Evolutionary conservation across 2,888 invertebrate genomes (phyloP).

Genomic region (Brenthis hecate): DNA sequence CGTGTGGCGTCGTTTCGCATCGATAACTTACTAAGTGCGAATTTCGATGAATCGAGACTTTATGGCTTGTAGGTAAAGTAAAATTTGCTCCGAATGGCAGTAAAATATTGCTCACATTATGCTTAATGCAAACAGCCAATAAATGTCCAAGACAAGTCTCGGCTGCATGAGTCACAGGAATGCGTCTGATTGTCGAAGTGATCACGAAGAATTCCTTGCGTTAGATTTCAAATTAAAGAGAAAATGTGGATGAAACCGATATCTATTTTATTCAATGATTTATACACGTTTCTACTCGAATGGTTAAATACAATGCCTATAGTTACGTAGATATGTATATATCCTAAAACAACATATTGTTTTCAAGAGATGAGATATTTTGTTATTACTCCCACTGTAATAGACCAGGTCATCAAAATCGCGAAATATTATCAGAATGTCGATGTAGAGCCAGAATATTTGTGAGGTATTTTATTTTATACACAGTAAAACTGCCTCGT

Average conservation of each 20-base stretch:
- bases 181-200: constrained; percentile 73
- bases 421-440: too few species aligned
- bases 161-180: constrained; percentile 76
- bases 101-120: constrained; percentile 57
- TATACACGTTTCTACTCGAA: not conserved
- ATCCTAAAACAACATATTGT: not conserved
- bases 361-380: not conserved
- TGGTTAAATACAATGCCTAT: constrained; percentile 8
- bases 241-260: constrained; percentile 44
- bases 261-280: constrained; percentile 1
- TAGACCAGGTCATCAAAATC: too few species aligned
- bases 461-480: not conserved
- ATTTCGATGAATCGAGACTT: constrained; percentile 43
- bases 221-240: constrained; percentile 70
- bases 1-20: constrained; percentile 27
- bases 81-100: constrained; percentile 52
- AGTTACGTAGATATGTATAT: not conserved
- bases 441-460: too few species aligned
- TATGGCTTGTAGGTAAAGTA: constrained; percentile 51
- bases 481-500: constrained; percentile 21
- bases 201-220: constrained; percentile 65
- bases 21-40: constrained; percentile 17
- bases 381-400: not conserved
- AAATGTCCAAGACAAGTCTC: constrained; percentile 68
- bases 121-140: constrained; percentile 70